Evolutionary conservation across 1,140 invertebrate genomes (phyloP).

Genomic region (Hylaeus volcanicus): DNA sequence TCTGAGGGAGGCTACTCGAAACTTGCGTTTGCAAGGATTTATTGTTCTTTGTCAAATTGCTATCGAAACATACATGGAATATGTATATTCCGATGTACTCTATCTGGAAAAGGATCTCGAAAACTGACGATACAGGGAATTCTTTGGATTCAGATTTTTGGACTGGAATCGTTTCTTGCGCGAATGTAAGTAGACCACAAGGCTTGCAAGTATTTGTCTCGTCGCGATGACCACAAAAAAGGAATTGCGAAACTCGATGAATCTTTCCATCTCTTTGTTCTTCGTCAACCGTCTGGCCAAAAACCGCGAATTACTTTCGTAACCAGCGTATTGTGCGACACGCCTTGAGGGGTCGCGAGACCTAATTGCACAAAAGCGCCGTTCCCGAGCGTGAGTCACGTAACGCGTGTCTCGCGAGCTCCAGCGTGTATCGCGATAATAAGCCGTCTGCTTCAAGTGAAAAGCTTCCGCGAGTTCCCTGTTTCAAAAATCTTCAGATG

Average conservation of each 20-base stretch:
- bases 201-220: too few relatives aligned
- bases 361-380: slow-evolving; percentile 22
- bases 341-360: neutral
- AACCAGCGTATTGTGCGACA: neutral
- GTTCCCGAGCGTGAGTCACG: slow-evolving; percentile 24
- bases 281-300: neutral
- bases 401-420: slow-evolving; percentile 2
- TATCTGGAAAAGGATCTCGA: too few relatives aligned
- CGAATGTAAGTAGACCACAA: too few relatives aligned
- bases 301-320: slow-evolving; percentile 20
- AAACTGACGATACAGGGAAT: too few relatives aligned
- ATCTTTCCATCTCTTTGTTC: neutral
- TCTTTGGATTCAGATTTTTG: too few relatives aligned
- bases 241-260: neutral
- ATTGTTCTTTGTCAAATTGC: too few relatives aligned
- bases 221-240: neutral
- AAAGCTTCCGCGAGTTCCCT: neutral
- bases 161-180: too few relatives aligned
- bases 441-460: slow-evolving; percentile 4
- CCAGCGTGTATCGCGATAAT: slow-evolving; percentile 3
- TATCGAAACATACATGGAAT: too few relatives aligned
- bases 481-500: neutral
- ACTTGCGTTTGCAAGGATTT: too few relatives aligned
- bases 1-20: too few relatives aligned
- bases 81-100: too few relatives aligned